Conservation (phyloP, 2,888 invertebrate genomes). For the Eilema caniola region DNA sequence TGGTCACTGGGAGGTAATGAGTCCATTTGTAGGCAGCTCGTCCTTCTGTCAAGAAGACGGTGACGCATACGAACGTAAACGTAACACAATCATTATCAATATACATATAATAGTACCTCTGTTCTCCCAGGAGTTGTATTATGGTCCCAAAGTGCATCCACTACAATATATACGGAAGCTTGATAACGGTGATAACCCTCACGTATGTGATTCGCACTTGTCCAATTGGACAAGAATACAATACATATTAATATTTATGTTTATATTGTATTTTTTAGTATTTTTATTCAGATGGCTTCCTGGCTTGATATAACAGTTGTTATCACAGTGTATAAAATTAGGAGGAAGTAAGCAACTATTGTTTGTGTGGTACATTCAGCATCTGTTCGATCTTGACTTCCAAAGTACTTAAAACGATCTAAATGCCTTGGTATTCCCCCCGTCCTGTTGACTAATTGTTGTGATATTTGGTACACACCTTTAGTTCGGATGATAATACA, state of each 20-base stretch:
- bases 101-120: slow-evolving; percentile 61
- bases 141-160: slow-evolving; percentile 45
- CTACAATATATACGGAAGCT: slow-evolving; percentile 54
- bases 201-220: slow-evolving; percentile 40
- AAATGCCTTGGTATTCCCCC: background rate
- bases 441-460: too few relatives aligned
- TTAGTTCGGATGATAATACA: too few relatives aligned
- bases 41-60: slow-evolving; percentile 77
- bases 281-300: background rate
- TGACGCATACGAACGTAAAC: slow-evolving; percentile 75
- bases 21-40: slow-evolving; percentile 82
- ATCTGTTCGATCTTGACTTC: too few relatives aligned
- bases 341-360: background rate
- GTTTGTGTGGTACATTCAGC: background rate
- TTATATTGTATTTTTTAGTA: slow-evolving; percentile 17
- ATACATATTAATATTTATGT: slow-evolving; percentile 43
- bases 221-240: slow-evolving; percentile 40
- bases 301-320: background rate
- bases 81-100: slow-evolving; percentile 72
- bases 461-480: too few relatives aligned
- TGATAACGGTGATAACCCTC: slow-evolving; percentile 46
- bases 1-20: slow-evolving; percentile 83
- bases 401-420: too few relatives aligned
- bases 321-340: background rate
- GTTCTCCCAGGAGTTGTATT: slow-evolving; percentile 55